A percentile compares a stretch with the other conserved stretches of the same genome.
These are phyloP conservation scores for Danionella dracula DNA, from an alignment of 2,797 vertebrate genomes.

Conservation along the genomic window DNA sequence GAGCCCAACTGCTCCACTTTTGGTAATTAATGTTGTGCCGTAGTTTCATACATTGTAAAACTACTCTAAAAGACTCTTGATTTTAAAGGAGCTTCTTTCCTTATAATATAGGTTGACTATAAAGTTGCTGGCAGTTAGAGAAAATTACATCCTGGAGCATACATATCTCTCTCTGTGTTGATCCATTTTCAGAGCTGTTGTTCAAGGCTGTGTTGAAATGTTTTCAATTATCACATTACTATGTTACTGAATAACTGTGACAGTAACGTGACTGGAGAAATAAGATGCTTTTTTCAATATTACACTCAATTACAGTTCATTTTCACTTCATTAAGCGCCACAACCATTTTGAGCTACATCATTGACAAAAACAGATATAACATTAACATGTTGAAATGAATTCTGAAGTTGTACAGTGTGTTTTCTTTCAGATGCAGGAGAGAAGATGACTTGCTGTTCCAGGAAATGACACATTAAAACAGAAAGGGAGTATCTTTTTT, in stretches of 20 bases:
- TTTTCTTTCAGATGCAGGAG: not conserved
- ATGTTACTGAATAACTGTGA: not conserved
- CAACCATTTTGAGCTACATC: not conserved
- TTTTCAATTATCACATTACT: constrained; percentile 31
- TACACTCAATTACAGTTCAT: not conserved
- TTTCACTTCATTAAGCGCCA: constrained; percentile 1
- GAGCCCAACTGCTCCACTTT: constrained; percentile 50
- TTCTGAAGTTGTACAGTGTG: not conserved
- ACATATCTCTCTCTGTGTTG: not conserved
- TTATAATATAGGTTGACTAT: not conserved
- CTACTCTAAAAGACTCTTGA: constrained; percentile 43
- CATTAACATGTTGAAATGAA: not conserved
- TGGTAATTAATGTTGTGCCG: constrained; percentile 57
- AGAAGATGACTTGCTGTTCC: not conserved
- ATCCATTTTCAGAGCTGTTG: not conserved
- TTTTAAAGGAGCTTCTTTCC: not conserved
- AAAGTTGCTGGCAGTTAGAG: not conserved
- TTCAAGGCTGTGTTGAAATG: constrained; percentile 35
- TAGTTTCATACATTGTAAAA: constrained; percentile 41
- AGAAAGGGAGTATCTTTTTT: not conserved
- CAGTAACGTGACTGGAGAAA: not conserved
- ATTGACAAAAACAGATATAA: not conserved
- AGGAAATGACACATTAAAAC: not conserved
- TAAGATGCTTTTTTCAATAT: not conserved
- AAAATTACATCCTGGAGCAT: not conserved